Evolutionary conservation across 2,888 invertebrate genomes (phyloP).

Genomic region (Trichopoda pennipes): DNA sequence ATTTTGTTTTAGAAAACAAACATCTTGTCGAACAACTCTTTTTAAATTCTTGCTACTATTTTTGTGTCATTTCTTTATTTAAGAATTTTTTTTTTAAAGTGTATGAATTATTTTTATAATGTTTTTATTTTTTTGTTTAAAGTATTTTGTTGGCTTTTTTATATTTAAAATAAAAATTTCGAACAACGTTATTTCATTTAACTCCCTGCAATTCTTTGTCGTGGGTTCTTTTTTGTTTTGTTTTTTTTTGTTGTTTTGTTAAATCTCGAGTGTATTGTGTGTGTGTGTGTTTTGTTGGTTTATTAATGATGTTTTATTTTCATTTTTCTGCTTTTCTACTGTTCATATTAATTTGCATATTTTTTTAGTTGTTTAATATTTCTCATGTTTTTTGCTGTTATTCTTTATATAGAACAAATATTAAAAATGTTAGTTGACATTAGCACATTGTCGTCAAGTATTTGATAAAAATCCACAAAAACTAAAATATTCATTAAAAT

Average conservation of each 20-base stretch:
- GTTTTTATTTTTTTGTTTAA: slow-evolving; percentile 6
- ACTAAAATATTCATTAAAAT: neutral
- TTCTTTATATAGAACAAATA: slow-evolving; percentile 15
- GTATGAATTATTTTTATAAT: slow-evolving; percentile 26
- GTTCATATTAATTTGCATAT: slow-evolving; percentile 17
- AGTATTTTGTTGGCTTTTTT: neutral
- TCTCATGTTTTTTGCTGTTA: slow-evolving; percentile 2
- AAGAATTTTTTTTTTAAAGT: neutral
- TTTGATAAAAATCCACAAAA: neutral
- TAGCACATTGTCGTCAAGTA: neutral
- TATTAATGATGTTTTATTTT: slow-evolving; percentile 35
- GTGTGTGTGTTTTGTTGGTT: slow-evolving; percentile 18
- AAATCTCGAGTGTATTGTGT: slow-evolving; percentile 46
- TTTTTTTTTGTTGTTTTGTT: slow-evolving; percentile 51
- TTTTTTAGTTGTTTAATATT: slow-evolving; percentile 25
- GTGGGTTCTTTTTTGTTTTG: no score
- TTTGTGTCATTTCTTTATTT: neutral
- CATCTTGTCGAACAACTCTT: no score
- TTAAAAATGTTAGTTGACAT: slow-evolving; percentile 5
- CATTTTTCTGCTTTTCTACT: neutral
- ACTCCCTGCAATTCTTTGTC: no score
- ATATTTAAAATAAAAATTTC: no score
- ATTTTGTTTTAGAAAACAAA: neutral
- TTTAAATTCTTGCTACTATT: neutral
- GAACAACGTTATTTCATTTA: no score